Evolutionary conservation across 23 tunicate species (phyloP), one percentile per base, ranked within the genome.

Genomic region (Trididemnum clinides): DNA sequence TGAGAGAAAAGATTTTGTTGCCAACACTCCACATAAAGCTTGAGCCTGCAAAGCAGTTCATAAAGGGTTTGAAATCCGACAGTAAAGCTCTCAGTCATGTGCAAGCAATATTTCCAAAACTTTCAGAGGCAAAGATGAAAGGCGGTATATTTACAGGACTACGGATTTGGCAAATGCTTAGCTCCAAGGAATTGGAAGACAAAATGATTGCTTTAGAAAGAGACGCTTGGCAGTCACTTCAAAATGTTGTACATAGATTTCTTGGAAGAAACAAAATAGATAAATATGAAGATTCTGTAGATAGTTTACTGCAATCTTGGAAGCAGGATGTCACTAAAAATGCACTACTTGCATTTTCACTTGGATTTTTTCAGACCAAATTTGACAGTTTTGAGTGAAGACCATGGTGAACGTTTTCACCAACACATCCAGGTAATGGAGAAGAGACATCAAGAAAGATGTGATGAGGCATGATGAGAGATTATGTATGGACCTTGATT

Each of bases 381-480:
- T 63, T 63, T 63, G 28, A 63, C 71, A 63, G 71, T 6, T 63
- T 18, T 63, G 71, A 63, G 71, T 22, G 28, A 63, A 70, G 77
- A 70, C 37, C 77, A 70, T 70, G 77, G 77, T 70, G 77, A 70
- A 70, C 77, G 77, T 70, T 70, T 70, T 70, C 77, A 70, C 77
- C 37, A 70, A 70, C 37, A 70, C 39, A 70, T 70, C 39, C 39
- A 70, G 37, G 77, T 70, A 70, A 70, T 70, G 77, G 77, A 70
- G 77, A 70, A 70, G 39, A 70, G 39, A 37, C 30, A 27, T 25
- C 71, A 25, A 63, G 71, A 22, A 63, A 63, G 71, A 63, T 63
- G 71, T 18, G 23, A n/a, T 36, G 30, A 37, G 77, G 7, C 77
- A 70, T 28, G 77, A 70, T 31, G 77, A 37, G 77, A 33, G 77